phyloP scores from a whole-genome alignment of 2,113 vertebrate species.

The Dromas ardeola region DNA sequence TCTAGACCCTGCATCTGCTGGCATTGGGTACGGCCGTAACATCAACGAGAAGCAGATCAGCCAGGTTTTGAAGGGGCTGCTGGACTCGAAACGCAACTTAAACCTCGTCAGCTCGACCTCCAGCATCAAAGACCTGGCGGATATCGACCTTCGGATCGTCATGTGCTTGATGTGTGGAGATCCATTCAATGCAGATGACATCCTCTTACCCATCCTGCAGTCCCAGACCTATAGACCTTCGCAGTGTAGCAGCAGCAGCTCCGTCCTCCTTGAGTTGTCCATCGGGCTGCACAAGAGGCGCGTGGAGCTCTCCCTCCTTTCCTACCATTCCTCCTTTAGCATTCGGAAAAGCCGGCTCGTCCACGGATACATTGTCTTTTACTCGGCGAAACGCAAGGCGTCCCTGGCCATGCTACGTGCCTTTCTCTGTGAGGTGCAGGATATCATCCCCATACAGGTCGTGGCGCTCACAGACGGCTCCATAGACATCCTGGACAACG shows the following conservation, averaged over 20 bases:
- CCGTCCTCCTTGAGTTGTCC: slow-evolving; percentile 84
- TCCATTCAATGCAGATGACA: slow-evolving; percentile 84
- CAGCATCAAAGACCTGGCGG: slow-evolving; percentile 82
- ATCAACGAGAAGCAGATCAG: slow-evolving; percentile 92
- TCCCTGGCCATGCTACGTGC: slow-evolving; percentile 93
- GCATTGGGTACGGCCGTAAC: slow-evolving; percentile 88
- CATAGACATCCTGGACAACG: slow-evolving; percentile 81
- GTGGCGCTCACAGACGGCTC: slow-evolving; percentile 86
- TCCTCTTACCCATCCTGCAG: slow-evolving; percentile 87
- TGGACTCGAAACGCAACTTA: slow-evolving; percentile 85
- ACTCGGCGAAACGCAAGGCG: slow-evolving; percentile 88
- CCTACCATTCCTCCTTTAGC: slow-evolving; percentile 93
- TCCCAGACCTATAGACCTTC: slow-evolving; percentile 84
- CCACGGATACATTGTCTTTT: slow-evolving; percentile 93
- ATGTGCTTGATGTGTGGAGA: slow-evolving; percentile 97
- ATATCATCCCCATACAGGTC: slow-evolving; percentile 92
- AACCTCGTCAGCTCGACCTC: slow-evolving; percentile 76
- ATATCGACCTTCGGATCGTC: slow-evolving; percentile 87
- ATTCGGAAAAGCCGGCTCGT: slow-evolving; percentile 88
- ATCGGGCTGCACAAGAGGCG: slow-evolving; percentile 84
- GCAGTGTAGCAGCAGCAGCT: slow-evolving; percentile 73
- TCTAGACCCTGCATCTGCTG: slow-evolving; percentile 88
- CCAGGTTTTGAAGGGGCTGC: slow-evolving; percentile 85
- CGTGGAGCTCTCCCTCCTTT: slow-evolving; percentile 87
- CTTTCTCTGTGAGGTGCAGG: slow-evolving; percentile 95